Evolutionary conservation across 2,888 invertebrate genomes (phyloP).

Genomic region (Ormyrus rosae): DNA sequence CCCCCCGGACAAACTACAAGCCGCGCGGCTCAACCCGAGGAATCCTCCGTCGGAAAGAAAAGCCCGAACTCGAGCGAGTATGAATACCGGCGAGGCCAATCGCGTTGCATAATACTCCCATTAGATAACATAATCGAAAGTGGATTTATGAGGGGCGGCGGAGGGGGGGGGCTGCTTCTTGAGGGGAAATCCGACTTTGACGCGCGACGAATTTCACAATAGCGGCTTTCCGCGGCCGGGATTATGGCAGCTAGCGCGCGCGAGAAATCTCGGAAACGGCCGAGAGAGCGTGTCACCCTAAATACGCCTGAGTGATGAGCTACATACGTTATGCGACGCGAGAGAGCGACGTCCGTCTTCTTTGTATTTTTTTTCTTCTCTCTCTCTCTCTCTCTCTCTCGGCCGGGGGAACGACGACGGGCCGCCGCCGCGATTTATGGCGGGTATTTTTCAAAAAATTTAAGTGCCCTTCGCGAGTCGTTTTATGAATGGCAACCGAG

Average conservation of each 20-base stretch:
- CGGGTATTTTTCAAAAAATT: conserved; percentile 37
- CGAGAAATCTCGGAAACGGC: conserved; percentile 39
- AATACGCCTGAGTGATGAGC: conserved; percentile 49
- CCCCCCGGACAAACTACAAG: conserved; percentile 1
- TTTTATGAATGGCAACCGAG: too few relatives aligned
- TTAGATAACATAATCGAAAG: conserved; percentile 75
- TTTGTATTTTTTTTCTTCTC: conserved; percentile 18
- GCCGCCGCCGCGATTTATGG: conserved; percentile 21
- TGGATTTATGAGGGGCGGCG: conserved; percentile 68
- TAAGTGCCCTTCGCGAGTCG: neutral
- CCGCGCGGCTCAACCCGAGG: neutral
- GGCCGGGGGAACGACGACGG: neutral
- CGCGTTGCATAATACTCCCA: conserved; percentile 74
- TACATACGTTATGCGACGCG: conserved; percentile 43
- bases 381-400: too few relatives aligned
- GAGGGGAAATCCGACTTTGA: conserved; percentile 35
- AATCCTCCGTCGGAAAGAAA: neutral
- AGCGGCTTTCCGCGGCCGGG: conserved; percentile 46
- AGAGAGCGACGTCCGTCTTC: neutral
- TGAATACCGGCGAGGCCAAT: conserved; percentile 64
- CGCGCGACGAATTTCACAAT: conserved; percentile 52
- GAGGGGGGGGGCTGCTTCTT: neutral
- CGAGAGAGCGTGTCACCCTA: conserved; percentile 32
- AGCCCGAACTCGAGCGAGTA: conserved; percentile 36
- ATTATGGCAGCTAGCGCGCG: conserved; percentile 9